A percentile compares a stretch with the other conserved stretches of the same genome.
Evolutionary conservation across 2,797 vertebrate genomes (phyloP).

Genomic region (Antennarius maculatus): DNA sequence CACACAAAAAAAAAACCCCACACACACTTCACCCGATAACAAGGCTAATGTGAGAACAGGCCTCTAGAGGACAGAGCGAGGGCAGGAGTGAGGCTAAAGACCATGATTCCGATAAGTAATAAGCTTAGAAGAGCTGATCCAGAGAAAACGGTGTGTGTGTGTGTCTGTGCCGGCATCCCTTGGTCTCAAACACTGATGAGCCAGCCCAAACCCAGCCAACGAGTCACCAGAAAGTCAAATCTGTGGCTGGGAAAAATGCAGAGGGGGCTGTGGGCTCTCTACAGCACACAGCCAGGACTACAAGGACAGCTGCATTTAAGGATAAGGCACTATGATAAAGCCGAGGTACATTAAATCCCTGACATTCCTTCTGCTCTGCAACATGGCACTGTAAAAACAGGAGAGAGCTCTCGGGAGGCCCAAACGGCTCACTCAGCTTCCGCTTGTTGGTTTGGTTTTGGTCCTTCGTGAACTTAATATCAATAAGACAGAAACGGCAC

Average conservation of each 20-base stretch:
- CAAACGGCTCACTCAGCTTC: conserved; percentile 76
- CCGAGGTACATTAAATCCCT: conserved; percentile 99
- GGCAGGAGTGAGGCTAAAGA: conserved; percentile 70
- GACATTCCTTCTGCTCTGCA: conserved; percentile 94
- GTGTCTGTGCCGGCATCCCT: conserved; percentile 54
- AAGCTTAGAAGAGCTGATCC: conserved; percentile 61
- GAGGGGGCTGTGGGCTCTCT: conserved; percentile 57
- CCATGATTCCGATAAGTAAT: conserved; percentile 52
- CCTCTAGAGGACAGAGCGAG: conserved; percentile 68
- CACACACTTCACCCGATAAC: conserved; percentile 53
- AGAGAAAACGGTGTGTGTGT: conserved; percentile 50
- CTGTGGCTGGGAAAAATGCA: conserved; percentile 62
- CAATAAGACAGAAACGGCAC: conserved; percentile 53
- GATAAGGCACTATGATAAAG: conserved; percentile 99
- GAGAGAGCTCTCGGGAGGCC: conserved; percentile 66
- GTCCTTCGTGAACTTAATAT: conserved; percentile 72
- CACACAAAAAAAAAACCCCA: conserved; percentile 11
- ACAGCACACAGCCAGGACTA: conserved; percentile 68
- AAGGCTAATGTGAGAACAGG: conserved; percentile 69
- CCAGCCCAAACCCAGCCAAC: conserved; percentile 80
- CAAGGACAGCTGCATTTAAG: conserved; percentile 80
- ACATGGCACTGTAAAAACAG: conserved; percentile 93
- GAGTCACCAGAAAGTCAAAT: conserved; percentile 72
- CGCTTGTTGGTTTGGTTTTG: conserved; percentile 78
- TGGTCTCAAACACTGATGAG: conserved; percentile 67